Percentiles rank a stretch among this genome's conserved stretches.
phyloP scores from a whole-genome alignment of 2,797 vertebrate genomes.

The Merluccius polli region DNA sequence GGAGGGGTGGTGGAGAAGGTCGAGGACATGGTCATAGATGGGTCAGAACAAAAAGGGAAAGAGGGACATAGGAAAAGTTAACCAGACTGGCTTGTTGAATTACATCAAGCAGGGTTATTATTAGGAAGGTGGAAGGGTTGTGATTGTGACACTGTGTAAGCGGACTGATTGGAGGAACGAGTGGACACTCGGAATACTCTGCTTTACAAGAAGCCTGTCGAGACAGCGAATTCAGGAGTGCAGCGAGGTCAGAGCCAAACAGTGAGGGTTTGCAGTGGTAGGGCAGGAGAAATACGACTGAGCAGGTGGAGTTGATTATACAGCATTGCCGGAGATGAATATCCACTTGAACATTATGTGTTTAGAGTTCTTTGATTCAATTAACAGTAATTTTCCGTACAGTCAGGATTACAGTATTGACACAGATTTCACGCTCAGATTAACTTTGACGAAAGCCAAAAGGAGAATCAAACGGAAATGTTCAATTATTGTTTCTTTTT shows the following conservation, averaged over 20 bases:
- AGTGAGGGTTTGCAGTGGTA: slow-evolving; percentile 15
- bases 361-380: neutral
- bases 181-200: slow-evolving; percentile 1
- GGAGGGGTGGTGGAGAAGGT: neutral
- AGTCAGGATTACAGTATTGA: neutral
- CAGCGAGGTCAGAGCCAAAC: slow-evolving; percentile 21
- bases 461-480: neutral
- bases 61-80: slow-evolving; percentile 38
- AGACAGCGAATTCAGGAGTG: slow-evolving; percentile 12
- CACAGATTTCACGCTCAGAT: neutral
- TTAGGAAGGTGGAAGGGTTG: slow-evolving; percentile 4
- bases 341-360: neutral
- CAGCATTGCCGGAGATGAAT: neutral
- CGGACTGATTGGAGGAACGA: slow-evolving; percentile 15
- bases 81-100: slow-evolving; percentile 20
- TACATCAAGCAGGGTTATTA: slow-evolving; percentile 17
- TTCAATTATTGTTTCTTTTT: neutral
- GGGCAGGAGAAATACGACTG: slow-evolving; percentile 20
- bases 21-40: slow-evolving; percentile 1
- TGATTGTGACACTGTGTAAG: neutral
- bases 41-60: slow-evolving; percentile 42
- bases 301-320: slow-evolving; percentile 16
- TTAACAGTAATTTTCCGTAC: neutral
- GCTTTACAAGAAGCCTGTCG: slow-evolving; percentile 14
- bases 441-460: neutral